phyloP scores from a whole-genome alignment of 2,797 vertebrate species.

The Gallinago nigripennis region DNA sequence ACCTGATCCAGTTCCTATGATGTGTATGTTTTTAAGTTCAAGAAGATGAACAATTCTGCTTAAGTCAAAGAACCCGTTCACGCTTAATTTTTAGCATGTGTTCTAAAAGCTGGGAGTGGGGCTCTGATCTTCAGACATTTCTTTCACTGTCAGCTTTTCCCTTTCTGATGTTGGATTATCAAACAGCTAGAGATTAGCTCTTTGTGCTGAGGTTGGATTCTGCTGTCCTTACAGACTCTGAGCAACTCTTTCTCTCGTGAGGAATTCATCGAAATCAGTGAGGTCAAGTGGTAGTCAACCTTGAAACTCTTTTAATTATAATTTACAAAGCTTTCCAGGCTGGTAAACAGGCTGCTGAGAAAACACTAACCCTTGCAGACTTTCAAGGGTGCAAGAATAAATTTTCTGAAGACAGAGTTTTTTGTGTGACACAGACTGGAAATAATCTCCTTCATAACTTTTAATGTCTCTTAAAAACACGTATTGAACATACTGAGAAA shows the following conservation, averaged over 20 bases:
- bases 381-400: background rate
- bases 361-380: background rate
- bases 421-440: background rate
- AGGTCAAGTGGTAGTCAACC: background rate
- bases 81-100: background rate
- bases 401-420: background rate
- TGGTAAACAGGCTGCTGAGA: background rate
- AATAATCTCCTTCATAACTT: background rate
- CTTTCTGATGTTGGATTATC: background rate
- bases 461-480: background rate
- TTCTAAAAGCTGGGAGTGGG: background rate
- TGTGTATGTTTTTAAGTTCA: background rate
- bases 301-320: background rate
- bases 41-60: background rate
- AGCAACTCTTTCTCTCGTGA: background rate
- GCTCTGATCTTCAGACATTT: background rate
- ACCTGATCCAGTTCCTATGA: background rate
- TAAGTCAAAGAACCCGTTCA: background rate
- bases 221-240: background rate
- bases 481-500: background rate
- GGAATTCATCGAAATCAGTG: background rate
- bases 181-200: background rate
- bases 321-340: background rate
- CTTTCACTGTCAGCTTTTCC: background rate
- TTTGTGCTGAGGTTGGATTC: background rate